Percentiles rank a stretch among this genome's conserved stretches.
phyloP scores from a whole-genome alignment of 2,113 vertebrate genomes.

The Eptesicus fuscus region DNA sequence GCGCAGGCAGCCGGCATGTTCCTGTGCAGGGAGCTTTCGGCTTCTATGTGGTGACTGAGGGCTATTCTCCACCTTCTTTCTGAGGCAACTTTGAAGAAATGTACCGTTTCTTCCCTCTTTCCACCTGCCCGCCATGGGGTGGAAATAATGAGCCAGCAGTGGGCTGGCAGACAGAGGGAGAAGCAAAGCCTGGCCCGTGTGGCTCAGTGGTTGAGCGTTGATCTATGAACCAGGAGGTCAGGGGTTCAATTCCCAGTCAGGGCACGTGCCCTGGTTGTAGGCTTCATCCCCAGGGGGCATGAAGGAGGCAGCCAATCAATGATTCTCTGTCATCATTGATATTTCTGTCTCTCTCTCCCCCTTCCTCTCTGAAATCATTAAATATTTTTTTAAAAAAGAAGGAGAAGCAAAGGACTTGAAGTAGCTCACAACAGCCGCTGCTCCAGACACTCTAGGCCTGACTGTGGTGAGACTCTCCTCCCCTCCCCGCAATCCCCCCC shows the following conservation, averaged over 20 bases:
- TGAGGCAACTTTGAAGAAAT: not conserved
- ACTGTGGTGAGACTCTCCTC: not conserved
- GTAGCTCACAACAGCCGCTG: not conserved
- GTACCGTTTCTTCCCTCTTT: not conserved
- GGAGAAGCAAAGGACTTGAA: not conserved
- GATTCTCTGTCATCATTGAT: too few relatives aligned
- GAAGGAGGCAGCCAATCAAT: too few relatives aligned
- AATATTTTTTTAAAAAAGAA: not conserved
- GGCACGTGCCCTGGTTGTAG: too few relatives aligned
- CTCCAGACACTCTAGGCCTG: not conserved
- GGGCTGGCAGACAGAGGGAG: not conserved
- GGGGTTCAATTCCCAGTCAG: too few relatives aligned
- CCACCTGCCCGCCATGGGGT: not conserved
- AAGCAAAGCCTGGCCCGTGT: too few relatives aligned
- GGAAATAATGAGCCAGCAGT: not conserved
- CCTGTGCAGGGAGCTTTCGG: not conserved
- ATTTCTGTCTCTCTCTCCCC: too few relatives aligned
- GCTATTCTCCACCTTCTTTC: not conserved
- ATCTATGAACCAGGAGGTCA: too few relatives aligned
- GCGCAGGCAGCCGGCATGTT: too few relatives aligned
- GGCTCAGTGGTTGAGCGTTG: too few relatives aligned
- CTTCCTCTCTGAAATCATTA: too few relatives aligned
- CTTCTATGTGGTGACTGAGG: not conserved
- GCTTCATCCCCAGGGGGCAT: too few relatives aligned
- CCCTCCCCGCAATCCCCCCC: fast-evolving